Percentiles rank a stretch among this genome's conserved stretches.
Evolutionary conservation across 2,888 invertebrate species (phyloP).

Genomic region (Nephrotoma flavescens): DNA sequence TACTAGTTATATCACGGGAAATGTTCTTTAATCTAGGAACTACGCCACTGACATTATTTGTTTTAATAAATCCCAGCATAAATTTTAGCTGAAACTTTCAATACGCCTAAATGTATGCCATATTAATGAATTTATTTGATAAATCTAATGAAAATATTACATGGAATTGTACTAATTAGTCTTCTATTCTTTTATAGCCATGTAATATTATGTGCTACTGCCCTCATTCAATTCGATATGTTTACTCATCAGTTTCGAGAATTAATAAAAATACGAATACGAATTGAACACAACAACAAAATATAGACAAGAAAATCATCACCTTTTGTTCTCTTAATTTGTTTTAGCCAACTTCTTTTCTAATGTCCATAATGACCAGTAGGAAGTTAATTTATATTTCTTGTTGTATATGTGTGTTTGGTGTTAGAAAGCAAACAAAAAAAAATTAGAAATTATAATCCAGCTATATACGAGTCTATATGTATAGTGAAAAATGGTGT

Average conservation of each 20-base stretch:
- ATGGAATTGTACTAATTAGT: not conserved
- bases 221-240: not conserved
- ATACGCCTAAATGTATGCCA: not conserved
- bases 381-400: not conserved
- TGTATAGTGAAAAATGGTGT: not conserved
- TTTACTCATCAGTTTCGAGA: not conserved
- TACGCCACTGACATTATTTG: not conserved
- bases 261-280: not conserved
- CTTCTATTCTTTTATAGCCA: not conserved
- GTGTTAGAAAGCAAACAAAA: not conserved
- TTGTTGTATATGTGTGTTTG: not conserved
- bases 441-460: not conserved
- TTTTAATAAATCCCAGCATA: not conserved
- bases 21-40: no score
- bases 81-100: not conserved
- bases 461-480: not conserved
- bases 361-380: not conserved
- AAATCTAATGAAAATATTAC: not conserved
- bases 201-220: not conserved
- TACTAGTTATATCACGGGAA: no score
- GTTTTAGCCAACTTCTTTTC: not conserved
- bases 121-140: no score
- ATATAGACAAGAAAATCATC: not conserved
- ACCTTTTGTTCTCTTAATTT: not conserved
- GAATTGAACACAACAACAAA: not conserved